A percentile compares a stretch with the other conserved stretches of the same genome.
Conservation (phyloP, 2,113 vertebrate species). For the Cisticola juncidis region DNA sequence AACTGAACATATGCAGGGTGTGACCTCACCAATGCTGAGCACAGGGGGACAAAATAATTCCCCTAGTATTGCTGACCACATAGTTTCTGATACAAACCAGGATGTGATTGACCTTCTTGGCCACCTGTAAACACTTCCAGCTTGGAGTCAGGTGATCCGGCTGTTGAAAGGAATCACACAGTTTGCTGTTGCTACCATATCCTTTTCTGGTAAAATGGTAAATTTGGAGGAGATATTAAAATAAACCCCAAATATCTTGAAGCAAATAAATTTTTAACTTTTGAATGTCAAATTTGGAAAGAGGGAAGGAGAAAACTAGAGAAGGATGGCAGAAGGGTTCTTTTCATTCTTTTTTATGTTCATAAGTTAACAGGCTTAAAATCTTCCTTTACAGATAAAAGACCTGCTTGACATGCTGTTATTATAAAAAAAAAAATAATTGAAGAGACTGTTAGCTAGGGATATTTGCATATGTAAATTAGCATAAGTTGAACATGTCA, state of each 20-base stretch:
- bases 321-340: neutral
- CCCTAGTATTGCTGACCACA: neutral
- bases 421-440: neutral
- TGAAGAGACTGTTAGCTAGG: neutral
- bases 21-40: accelerated
- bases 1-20: neutral
- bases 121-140: neutral
- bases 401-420: neutral
- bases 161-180: neutral
- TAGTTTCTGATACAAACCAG: neutral
- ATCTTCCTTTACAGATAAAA: neutral
- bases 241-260: neutral
- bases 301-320: neutral
- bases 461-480: slow-evolving; percentile 41
- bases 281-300: neutral
- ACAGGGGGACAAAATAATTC: accelerated
- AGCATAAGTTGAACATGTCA: neutral
- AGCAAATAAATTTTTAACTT: neutral
- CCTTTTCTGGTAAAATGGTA: neutral
- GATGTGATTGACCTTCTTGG: neutral
- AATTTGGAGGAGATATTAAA: neutral
- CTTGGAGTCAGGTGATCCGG: neutral
- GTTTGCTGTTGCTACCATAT: neutral
- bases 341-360: neutral
- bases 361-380: neutral